phyloP scores from a whole-genome alignment of 2,797 vertebrate species.

The Aselliscus stoliczkanus region DNA sequence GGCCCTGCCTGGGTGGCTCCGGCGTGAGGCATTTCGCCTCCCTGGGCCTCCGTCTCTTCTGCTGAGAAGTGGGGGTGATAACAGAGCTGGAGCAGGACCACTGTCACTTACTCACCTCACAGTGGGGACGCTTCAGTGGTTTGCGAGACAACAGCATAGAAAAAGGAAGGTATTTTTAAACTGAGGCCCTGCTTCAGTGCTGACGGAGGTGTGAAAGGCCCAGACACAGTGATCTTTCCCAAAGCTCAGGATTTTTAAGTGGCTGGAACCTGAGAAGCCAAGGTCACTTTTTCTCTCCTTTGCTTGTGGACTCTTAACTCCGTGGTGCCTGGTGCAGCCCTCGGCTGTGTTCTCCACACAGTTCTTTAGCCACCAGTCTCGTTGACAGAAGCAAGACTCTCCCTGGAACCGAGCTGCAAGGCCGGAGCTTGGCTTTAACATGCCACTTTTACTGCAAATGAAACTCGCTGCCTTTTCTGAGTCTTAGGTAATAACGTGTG shows the following conservation, averaged over 20 bases:
- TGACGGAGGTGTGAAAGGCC: not conserved
- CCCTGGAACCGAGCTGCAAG: not conserved
- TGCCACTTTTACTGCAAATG: not conserved
- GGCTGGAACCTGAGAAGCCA: not conserved
- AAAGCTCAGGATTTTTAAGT: not conserved
- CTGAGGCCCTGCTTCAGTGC: not conserved
- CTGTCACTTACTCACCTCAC: not conserved
- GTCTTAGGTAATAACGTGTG: slow-evolving; percentile 28
- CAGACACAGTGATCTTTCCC: not conserved
- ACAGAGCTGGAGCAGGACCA: too few species aligned
- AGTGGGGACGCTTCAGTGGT: not conserved
- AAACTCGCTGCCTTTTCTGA: slow-evolving; percentile 1
- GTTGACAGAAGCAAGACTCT: not conserved
- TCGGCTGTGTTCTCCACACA: not conserved
- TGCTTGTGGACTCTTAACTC: not conserved
- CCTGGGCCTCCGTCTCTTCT: not conserved
- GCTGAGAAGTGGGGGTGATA: not conserved
- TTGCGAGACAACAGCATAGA: not conserved
- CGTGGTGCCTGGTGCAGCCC: not conserved
- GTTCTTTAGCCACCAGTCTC: not conserved
- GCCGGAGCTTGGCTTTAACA: not conserved
- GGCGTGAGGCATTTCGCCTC: too few species aligned
- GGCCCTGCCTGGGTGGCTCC: not conserved
- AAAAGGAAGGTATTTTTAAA: not conserved
- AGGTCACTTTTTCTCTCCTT: not conserved